Evolutionary conservation across 1,140 invertebrate genomes (phyloP).

Genomic region (Trichomalopsis sarcophagae): DNA sequence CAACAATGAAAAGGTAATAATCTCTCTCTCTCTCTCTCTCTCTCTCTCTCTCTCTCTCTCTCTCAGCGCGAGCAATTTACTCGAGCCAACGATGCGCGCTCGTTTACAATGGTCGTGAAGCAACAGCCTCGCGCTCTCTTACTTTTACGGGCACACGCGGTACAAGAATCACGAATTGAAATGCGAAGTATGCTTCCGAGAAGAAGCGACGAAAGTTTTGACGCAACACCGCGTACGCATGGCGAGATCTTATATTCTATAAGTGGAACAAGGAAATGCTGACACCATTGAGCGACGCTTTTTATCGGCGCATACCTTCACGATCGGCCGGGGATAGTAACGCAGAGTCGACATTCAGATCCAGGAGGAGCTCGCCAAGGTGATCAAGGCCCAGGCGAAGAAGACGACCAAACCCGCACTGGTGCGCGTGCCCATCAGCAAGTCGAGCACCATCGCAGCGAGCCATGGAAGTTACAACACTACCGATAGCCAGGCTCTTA

Average conservation of each 20-base stretch:
- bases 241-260: no score
- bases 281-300: neutral
- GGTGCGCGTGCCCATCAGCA: slow-evolving; percentile 26
- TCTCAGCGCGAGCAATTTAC: neutral
- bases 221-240: neutral
- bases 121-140: neutral
- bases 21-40: no score
- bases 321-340: no score
- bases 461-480: slow-evolving; percentile 46
- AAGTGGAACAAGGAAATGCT: slow-evolving; percentile 4
- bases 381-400: slow-evolving; percentile 64
- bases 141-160: neutral
- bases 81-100: neutral
- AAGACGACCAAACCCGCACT: neutral
- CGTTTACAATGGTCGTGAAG: neutral
- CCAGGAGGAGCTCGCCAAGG: slow-evolving; percentile 65
- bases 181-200: neutral
- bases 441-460: slow-evolving; percentile 36
- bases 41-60: neutral
- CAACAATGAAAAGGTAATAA: slow-evolving; percentile 57
- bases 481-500: slow-evolving; percentile 54
- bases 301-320: no score
- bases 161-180: neutral
- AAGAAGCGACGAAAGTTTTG: slow-evolving; percentile 3
- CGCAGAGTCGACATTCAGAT: slow-evolving; percentile 53